Conservation (phyloP, 2,113 vertebrate species). For the Turdus rufiventris region DNA sequence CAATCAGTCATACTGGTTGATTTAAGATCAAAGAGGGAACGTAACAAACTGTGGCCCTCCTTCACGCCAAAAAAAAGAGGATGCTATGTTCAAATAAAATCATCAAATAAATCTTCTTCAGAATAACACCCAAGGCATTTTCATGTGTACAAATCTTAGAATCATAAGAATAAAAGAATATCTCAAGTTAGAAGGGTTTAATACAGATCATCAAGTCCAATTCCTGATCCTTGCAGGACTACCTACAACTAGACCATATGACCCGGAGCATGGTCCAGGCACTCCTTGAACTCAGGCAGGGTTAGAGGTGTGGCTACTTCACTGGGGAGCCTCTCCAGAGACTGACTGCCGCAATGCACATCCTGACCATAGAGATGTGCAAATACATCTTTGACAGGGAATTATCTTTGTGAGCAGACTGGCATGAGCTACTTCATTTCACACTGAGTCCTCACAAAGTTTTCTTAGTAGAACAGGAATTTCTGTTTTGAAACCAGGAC, state of each 20-base stretch:
- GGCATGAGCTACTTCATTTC: not conserved
- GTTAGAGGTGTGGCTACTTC: not conserved
- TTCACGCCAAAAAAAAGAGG: not conserved
- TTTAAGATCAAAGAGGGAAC: not conserved
- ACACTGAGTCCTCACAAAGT: not conserved
- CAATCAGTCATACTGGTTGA: not conserved
- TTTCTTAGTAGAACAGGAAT: not conserved
- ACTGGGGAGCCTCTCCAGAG: not conserved
- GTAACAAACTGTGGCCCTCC: not conserved
- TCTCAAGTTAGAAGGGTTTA: not conserved
- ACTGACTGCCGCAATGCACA: not conserved
- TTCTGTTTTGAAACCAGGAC: not conserved
- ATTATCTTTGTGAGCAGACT: not conserved
- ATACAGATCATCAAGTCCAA: not conserved
- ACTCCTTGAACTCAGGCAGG: not conserved
- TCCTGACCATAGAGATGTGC: not conserved
- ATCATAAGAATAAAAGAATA: not conserved
- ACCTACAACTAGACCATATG: not conserved
- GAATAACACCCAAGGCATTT: not conserved
- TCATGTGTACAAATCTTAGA: not conserved
- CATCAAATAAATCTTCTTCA: not conserved
- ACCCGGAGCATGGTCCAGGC: fast-evolving
- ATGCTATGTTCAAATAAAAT: not conserved
- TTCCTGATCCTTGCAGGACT: fast-evolving
- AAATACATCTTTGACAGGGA: not conserved